Evolutionary conservation across 35 echinoderm and acorn worm species (phyloP).

Genomic region (Patiria miniata): DNA sequence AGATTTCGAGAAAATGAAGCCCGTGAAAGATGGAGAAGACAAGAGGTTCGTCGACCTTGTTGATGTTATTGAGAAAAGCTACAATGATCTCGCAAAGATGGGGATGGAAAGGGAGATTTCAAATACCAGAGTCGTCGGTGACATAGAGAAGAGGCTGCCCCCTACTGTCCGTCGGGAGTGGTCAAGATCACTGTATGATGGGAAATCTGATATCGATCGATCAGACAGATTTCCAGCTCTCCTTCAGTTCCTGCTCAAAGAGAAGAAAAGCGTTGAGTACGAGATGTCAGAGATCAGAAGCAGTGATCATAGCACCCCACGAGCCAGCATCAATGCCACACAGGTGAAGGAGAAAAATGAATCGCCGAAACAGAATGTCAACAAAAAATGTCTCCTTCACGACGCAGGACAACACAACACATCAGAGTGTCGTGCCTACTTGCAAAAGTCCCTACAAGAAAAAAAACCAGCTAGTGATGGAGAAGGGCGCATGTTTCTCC

Average conservation of each 20-base stretch:
- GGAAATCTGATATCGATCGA: slow-evolving; percentile 31
- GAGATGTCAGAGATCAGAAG: slow-evolving; percentile 36
- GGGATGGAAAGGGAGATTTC: slow-evolving; percentile 51
- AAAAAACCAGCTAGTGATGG: neutral
- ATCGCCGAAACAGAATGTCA: neutral
- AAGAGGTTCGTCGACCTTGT: slow-evolving; percentile 25
- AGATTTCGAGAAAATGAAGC: slow-evolving; percentile 26
- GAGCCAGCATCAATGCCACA: neutral
- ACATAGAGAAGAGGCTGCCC: slow-evolving; percentile 47
- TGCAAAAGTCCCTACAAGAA: neutral
- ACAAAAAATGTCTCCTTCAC: neutral
- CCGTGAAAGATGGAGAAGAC: slow-evolving; percentile 36
- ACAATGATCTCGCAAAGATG: slow-evolving; percentile 44
- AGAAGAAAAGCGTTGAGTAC: slow-evolving; percentile 51
- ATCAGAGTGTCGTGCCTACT: neutral
- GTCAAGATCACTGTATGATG: slow-evolving; percentile 46
- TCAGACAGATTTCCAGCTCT: slow-evolving; percentile 43
- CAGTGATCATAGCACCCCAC: neutral
- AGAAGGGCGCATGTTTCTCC: neutral
- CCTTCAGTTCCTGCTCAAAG: slow-evolving; percentile 21
- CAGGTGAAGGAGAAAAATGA: neutral
- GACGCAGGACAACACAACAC: neutral
- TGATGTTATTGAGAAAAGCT: slow-evolving; percentile 33
- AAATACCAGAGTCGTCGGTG: slow-evolving; percentile 48
- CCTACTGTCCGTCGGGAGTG: slow-evolving; percentile 26